Evolutionary conservation across 2,888 invertebrate species (phyloP).

Genomic region (Neoitamus cyanurus): DNA sequence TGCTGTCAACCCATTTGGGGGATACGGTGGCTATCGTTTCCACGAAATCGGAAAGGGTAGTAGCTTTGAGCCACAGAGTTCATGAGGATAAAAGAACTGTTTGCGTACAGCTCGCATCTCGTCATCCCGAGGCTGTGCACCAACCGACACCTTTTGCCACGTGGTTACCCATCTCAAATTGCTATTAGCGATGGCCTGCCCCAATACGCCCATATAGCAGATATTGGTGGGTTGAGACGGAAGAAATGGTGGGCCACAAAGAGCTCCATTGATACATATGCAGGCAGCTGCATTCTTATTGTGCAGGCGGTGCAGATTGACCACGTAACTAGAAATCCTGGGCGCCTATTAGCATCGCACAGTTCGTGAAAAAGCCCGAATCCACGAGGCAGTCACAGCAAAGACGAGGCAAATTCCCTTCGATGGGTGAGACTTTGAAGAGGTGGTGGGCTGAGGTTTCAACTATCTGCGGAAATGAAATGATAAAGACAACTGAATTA

Average conservation of each 20-base stretch:
- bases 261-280: not conserved
- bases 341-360: conserved; percentile 5
- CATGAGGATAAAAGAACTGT: conserved; percentile 20
- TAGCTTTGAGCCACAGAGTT: conserved; percentile 14
- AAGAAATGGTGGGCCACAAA: not conserved
- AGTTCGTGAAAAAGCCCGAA: not conserved
- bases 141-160: not conserved
- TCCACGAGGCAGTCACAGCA: not conserved
- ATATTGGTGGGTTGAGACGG: not conserved
- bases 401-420: not conserved
- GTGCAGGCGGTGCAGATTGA: conserved; percentile 6
- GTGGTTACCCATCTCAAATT: not conserved
- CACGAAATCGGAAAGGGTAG: conserved; percentile 31
- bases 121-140: not conserved
- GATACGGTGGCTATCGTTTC: conserved; percentile 36
- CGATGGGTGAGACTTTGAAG: not conserved
- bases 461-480: not conserved
- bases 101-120: conserved; percentile 35
- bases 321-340: not conserved
- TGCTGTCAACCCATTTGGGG: conserved; percentile 41
- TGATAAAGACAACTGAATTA: no score
- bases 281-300: not conserved
- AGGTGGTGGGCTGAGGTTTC: not conserved
- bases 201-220: not conserved
- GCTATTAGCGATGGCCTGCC: not conserved